Evolutionary conservation across 2,797 vertebrate species (phyloP), one percentile per base, ranked within the genome.

Genomic region (Karalla daura): DNA sequence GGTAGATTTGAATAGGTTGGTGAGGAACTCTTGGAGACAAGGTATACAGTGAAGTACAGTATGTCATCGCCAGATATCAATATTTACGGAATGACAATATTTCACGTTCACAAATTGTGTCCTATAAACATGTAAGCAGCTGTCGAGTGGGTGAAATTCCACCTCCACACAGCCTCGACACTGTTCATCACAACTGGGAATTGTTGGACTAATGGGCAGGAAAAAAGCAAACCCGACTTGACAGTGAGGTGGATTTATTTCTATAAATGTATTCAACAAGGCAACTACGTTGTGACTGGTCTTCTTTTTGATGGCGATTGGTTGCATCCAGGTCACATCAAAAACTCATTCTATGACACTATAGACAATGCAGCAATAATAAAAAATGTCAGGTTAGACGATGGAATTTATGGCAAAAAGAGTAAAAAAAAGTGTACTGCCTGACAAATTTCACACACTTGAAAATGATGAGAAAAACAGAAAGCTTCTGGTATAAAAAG

Each of bases 81-180:
- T 74, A 50, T 54, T 71, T 68, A 33, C 20, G n/a, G 70, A 17
- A 74, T 62, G 20, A 62, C 65, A 73, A 49, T 21, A 46, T 76
- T 60, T 35, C 41, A 76, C 45, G 69, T 73, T 64, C n/a, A 62
- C 58, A 83, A 80, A 53, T 7, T 37, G 25, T 74, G 63, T 80
- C 71, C 61, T 45, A 35, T 64, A 43, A 80, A 78, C 80, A 75
- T 12, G 20, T 50, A 70, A 74, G 62, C 59, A 76, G 47, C 75
- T 81, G 84, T 83, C 73, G n/a, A 81, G 58, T 44, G 74, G 61
- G 47, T 78, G 59, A 72, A 75, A 74, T 66, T 83, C 63, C 77
- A 33, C 27, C 27, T 44, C 44, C 25, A 23, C 39, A 54, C 36
- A 45, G 28, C 37, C 43, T 63, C 32, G 33, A 79, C 72, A 76